Base-by-base conservation (phyloP, 2,797 vertebrate genomes). In the Momotus momota region DNA sequence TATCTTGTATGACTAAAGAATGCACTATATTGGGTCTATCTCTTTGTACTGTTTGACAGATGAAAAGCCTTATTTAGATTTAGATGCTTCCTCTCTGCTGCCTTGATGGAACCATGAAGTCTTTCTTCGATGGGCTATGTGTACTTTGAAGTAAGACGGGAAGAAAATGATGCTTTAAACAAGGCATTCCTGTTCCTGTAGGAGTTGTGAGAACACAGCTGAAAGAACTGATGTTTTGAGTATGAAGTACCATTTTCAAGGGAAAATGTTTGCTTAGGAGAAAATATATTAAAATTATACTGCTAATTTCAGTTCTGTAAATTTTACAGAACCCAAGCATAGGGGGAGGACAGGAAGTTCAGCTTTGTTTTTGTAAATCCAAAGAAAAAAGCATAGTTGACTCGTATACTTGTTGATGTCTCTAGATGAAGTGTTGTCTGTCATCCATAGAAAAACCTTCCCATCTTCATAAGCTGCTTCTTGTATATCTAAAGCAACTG, bases 1-100 rank as follows among this genome's bases (percentile, higher is more conserved):
- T 75, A 31, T 52, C 31, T 73, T 70, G 4, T 18, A 46, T 51
- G 11, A 64, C 21, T 78, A 48, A 94, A 77, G 25, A 89, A 71
- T 33, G 20, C 90, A 16, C 23, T 73, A 6, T 60, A 27, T n/a
- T 41, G 20, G 60, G 29, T 66, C n/a, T 62, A 1, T 35, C 26
- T 75, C 19, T 61, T 62, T 78, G 43, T 55, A 33, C 25, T 45
- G 35, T 77, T n/a, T 86, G 67, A 51, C 22, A 88, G 60, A 45
- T 79, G 26, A 86, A 90, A 88, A 69, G 12, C 46, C 43, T 81
- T 93, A 61, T n/a, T 79, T 60, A 79, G 38, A 41, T 79, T 67
- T 90, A 86, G 62, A 15, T 79, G 35, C 17, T 90, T 85, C 11
- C 11, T 83, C 23, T 86, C 11, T 82, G 60, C 60, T 91, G 33